Evolutionary conservation across 1,140 invertebrate genomes (phyloP), one percentile per base, ranked within the genome.

Genomic region (Pachyrhynchus sulphureomaculatus): DNA sequence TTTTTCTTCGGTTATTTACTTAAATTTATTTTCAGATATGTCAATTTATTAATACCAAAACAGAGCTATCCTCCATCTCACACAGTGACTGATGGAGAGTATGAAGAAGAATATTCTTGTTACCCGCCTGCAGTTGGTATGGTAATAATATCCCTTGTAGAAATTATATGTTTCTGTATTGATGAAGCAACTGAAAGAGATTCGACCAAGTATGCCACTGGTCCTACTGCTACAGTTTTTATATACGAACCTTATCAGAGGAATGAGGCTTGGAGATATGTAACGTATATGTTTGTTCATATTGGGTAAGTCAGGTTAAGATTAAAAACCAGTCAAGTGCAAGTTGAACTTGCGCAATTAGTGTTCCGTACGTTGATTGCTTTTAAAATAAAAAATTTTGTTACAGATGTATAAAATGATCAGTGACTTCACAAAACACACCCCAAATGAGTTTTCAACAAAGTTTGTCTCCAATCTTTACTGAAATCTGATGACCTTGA

Each of bases 271-370:
- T 99, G 94, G 94, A 83, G 96, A 68, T 99, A 89, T 75, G 44
- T 98, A 6, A 91, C 92, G 1, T 99, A 99, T 75, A 97, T 98
- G 92, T 89, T 98, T 74, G 95, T 99, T 29, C 96, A 98, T 78
- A 88, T 95, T 57, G 94, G 94, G 89, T 90, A 76, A 82, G 84
- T 81, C 12, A n/a, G n/a, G n/a, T n/a, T n/a, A n/a, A n/a, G n/a
- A n/a, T n/a, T n/a, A n/a, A n/a, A n/a, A n/a, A n/a, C n/a, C n/a
- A n/a, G n/a, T n/a, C n/a, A n/a, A n/a, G n/a, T n/a, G n/a, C n/a
- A n/a, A n/a, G n/a, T n/a, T n/a, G n/a, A n/a, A n/a, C n/a, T n/a
- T n/a, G n/a, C n/a, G n/a, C n/a, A n/a, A n/a, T n/a, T n/a, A n/a
- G n/a, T n/a, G n/a, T n/a, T n/a, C n/a, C n/a, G n/a, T n/a, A n/a